phyloP scores from a whole-genome alignment of 2,797 vertebrate genomes.

The Alauda arvensis region DNA sequence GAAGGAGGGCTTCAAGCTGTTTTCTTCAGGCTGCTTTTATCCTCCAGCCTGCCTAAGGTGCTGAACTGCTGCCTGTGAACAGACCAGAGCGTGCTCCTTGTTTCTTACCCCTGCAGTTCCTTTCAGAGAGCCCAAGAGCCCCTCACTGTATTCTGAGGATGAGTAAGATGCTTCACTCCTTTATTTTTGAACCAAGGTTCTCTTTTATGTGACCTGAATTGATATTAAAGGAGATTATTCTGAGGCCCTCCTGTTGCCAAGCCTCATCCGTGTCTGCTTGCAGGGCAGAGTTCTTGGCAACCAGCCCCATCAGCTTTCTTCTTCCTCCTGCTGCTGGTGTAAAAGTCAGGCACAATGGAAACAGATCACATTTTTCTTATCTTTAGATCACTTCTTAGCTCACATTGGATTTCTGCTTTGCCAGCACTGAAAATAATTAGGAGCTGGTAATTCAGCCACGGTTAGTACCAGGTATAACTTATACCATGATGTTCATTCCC shows the following conservation, averaged over 20 bases:
- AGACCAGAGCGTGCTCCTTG: rapidly evolving
- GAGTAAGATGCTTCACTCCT: background rate
- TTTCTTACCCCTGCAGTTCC: background rate
- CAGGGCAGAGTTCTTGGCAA: background rate
- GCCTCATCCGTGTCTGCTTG: background rate
- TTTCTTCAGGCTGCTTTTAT: background rate
- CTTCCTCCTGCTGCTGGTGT: background rate
- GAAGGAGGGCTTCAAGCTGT: background rate
- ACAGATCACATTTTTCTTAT: background rate
- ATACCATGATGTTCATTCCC: background rate
- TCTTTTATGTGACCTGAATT: background rate
- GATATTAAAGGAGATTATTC: background rate
- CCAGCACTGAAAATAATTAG: background rate
- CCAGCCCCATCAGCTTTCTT: background rate
- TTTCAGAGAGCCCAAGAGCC: background rate
- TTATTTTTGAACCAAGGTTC: background rate
- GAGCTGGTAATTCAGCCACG: background rate
- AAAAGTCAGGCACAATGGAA: background rate
- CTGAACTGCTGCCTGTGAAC: background rate
- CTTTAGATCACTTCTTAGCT: background rate
- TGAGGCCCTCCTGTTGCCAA: background rate
- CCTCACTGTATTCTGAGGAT: background rate
- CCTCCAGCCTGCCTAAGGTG: background rate
- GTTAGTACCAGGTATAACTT: background rate
- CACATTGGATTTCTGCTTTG: background rate